A percentile compares a stretch with the other conserved stretches of the same genome.
These are phyloP conservation scores for Luidia sarsii DNA, from an alignment of 53 echinoderm and acorn worm genomes.

Conservation along the genomic window DNA sequence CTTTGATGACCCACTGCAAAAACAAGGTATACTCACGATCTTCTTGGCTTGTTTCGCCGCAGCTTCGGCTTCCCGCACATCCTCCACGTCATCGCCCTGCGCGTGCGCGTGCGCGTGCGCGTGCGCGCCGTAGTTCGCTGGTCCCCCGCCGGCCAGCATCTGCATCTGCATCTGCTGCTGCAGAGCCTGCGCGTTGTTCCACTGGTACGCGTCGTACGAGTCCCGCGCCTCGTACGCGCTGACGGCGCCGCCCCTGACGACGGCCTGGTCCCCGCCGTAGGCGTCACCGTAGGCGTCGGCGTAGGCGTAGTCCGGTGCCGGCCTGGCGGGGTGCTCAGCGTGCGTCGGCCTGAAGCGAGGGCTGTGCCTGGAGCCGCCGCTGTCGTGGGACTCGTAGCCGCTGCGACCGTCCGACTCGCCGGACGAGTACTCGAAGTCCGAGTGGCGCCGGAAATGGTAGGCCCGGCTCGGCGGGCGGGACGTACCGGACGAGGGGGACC, in stretches of 20 bases:
- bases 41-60: constrained; percentile 32
- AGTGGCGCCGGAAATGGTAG: constrained; percentile 5
- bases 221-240: constrained; percentile 23
- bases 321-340: too few species aligned
- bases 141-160: too few species aligned
- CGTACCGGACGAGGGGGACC: neutral
- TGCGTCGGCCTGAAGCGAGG: too few species aligned
- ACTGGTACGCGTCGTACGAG: constrained; percentile 13
- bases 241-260: neutral
- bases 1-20: too few species aligned
- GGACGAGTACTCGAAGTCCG: constrained; percentile 46
- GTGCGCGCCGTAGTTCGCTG: too few species aligned
- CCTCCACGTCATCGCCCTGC: constrained; percentile 4
- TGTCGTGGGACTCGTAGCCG: constrained; percentile 39
- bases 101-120: neutral
- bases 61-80: neutral
- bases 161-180: neutral
- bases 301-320: too few species aligned
- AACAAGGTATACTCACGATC: constrained; percentile 13
- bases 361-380: too few species aligned
- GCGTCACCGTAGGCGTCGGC: neutral
- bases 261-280: constrained; percentile 29
- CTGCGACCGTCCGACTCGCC: constrained; percentile 38
- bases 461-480: neutral
- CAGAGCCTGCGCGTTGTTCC: constrained; percentile 5